phyloP scores from a whole-genome alignment of 2,888 invertebrate genomes.

The Salticus scenicus region DNA sequence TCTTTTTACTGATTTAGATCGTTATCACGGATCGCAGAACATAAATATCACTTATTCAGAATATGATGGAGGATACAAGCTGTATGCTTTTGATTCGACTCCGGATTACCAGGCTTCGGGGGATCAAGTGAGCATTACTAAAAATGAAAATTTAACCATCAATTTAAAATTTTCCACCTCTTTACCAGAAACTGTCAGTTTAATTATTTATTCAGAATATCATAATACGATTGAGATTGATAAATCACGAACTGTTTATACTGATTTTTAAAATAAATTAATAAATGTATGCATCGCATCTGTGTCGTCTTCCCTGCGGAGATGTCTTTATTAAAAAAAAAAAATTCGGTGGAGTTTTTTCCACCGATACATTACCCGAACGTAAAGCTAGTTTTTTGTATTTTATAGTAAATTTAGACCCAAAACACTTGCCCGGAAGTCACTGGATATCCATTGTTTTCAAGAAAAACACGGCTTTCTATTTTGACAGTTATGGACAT shows the following conservation, averaged over 20 bases:
- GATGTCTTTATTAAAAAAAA: neutral
- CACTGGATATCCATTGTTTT: constrained; percentile 44
- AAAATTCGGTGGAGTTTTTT: constrained; percentile 27
- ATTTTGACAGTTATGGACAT: constrained; percentile 47
- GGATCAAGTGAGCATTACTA: constrained; percentile 7
- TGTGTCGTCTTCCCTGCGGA: constrained; percentile 27
- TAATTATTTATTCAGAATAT: constrained; percentile 27
- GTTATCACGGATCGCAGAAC: constrained; percentile 27
- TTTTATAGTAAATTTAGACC: constrained; percentile 46
- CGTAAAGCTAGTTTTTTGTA: neutral
- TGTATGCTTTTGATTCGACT: constrained; percentile 7
- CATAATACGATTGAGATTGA: constrained; percentile 37
- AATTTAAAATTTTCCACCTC: constrained; percentile 26
- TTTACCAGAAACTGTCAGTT: constrained; percentile 10
- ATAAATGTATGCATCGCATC: constrained; percentile 20
- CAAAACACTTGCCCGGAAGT: constrained; percentile 7
- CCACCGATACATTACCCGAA: constrained; percentile 7
- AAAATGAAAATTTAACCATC: constrained; percentile 19
- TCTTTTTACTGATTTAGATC: constrained; percentile 39
- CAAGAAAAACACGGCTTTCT: neutral
- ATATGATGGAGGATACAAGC: constrained; percentile 15
- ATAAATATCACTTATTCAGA: constrained; percentile 30
- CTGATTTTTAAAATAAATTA: constrained; percentile 33
- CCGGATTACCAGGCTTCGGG: neutral
- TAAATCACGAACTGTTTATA: constrained; percentile 23